Conservation (phyloP, 2,888 invertebrate genomes). For the Dendrolimus pini region DNA sequence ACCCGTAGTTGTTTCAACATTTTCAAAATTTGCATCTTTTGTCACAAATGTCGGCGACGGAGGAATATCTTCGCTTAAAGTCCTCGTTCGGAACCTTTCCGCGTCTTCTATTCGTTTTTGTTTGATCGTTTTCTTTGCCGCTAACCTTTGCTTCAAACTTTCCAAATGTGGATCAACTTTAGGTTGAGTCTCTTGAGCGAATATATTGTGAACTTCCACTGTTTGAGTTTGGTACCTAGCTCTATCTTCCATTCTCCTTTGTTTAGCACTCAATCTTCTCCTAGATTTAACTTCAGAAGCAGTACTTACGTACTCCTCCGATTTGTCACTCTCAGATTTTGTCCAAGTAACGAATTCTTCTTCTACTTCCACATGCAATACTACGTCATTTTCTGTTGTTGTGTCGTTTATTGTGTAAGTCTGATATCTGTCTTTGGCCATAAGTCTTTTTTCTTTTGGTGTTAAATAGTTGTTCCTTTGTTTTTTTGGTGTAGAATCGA, state of each 20-base stretch:
- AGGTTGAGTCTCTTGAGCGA: conserved; percentile 28
- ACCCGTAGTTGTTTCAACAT: conserved; percentile 65
- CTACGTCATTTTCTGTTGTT: conserved; percentile 40
- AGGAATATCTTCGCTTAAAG: conserved; percentile 74
- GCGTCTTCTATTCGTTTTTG: conserved; percentile 80
- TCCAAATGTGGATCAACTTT: conserved; percentile 53
- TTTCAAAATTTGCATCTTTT: conserved; percentile 61
- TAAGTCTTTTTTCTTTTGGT: conserved; percentile 85
- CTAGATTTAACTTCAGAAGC: conserved; percentile 45
- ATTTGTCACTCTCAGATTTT: conserved; percentile 58
- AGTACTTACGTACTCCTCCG: conserved; percentile 53
- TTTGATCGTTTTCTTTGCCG: conserved; percentile 68
- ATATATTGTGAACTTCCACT: conserved; percentile 50
- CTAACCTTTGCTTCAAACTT: conserved; percentile 51
- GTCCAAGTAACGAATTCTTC: conserved; percentile 65
- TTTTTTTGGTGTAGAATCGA: conserved; percentile 85
- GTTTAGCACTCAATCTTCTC: conserved; percentile 77
- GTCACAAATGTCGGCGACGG: conserved; percentile 70
- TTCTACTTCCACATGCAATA: conserved; percentile 32
- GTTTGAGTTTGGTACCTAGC: conserved; percentile 83
- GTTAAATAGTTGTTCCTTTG: conserved; percentile 76
- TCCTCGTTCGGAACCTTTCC: conserved; percentile 85
- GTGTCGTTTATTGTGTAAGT: conserved; percentile 87
- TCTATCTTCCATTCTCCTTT: conserved; percentile 80
- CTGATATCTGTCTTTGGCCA: conserved; percentile 87